Evolutionary conservation across 2,113 vertebrate genomes (phyloP), one percentile per base, ranked within the genome.

Genomic region (Ascaphus truei): DNA sequence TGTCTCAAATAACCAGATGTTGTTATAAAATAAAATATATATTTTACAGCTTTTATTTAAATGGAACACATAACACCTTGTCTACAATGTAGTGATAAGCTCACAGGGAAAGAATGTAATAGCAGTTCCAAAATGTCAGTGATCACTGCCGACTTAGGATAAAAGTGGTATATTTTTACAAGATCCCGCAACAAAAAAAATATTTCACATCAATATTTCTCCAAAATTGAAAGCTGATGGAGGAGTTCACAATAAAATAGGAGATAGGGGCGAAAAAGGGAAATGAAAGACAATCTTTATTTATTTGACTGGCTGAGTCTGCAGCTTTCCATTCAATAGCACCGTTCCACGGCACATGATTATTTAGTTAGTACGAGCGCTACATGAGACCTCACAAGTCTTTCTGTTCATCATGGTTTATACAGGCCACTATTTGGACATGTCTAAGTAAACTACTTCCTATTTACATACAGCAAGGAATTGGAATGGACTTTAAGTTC

Each of bases 111-210:
- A 50, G 33, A 36, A 68, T 68, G 66, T 68, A 48, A 60, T 59
- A 33, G 41, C 43, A 57, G 51, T 68, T 68, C 45, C 64, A 47
- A 31, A 43, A 47, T 55, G 36, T 59, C 55, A 48, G 31, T 59
- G 55, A 50, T 59, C 43, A 39, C 43, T 60, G 66, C 50, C 39
- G 66, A 68, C 59, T 68, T 68, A 45, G 43, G 55, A 53, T 45
- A 50, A 30, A 68, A 68, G 36, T 68, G 59, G 66, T 68, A 68
- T 68, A 68, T 68, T 59, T 68, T 68, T 60, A 60, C 31, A 68
- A 50, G 53, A 47, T 51, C 55, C 55, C 59, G 33, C 55, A 68
- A 68, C 55, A 34, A 11, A 11, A 34, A 71, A 71, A 51, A 61
- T 53, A 47, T 60, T 61, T 71, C 39, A 41, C 67, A 43, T 61